phyloP scores from a whole-genome alignment of 2,113 vertebrate species.

The Mastomys coucha region DNA sequence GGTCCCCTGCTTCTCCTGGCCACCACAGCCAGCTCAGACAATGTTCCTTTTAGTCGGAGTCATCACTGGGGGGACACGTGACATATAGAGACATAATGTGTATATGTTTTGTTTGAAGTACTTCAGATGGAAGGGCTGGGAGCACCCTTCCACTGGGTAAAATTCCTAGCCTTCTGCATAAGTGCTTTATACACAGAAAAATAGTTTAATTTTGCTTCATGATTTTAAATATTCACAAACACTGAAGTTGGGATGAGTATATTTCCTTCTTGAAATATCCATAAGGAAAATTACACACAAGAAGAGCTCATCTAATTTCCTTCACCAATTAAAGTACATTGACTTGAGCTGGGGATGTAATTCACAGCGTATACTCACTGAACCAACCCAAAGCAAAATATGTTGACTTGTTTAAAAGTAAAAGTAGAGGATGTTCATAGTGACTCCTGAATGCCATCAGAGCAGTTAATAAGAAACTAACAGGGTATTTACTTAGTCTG shows the following conservation, averaged over 20 bases:
- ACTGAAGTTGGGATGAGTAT: background rate
- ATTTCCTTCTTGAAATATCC: background rate
- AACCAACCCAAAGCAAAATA: background rate
- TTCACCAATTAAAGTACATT: background rate
- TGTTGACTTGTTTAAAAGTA: conserved; percentile 45
- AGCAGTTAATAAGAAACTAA: conserved; percentile 22
- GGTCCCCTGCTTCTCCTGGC: background rate
- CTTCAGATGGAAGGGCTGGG: background rate
- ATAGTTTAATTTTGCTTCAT: conserved; percentile 48
- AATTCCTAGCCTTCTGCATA: background rate
- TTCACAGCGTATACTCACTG: background rate
- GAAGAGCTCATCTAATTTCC: background rate
- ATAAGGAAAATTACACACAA: background rate
- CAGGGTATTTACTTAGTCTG: conserved; percentile 45
- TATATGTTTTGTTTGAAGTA: background rate
- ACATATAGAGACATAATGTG: background rate
- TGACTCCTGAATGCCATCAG: conserved; percentile 9
- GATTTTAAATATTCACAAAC: conserved; percentile 31
- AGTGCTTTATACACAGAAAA: conserved; percentile 15
- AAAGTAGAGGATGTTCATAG: background rate
- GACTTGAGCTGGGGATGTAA: background rate
- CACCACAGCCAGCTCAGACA: background rate
- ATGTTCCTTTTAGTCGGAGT: background rate
- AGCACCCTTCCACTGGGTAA: background rate
- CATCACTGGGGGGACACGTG: background rate